A percentile compares a stretch with the other conserved stretches of the same genome.
These are phyloP conservation scores for Caenorhabditis inopinata DNA, from an alignment of 1,140 invertebrate genomes.

Conservation along the genomic window DNA sequence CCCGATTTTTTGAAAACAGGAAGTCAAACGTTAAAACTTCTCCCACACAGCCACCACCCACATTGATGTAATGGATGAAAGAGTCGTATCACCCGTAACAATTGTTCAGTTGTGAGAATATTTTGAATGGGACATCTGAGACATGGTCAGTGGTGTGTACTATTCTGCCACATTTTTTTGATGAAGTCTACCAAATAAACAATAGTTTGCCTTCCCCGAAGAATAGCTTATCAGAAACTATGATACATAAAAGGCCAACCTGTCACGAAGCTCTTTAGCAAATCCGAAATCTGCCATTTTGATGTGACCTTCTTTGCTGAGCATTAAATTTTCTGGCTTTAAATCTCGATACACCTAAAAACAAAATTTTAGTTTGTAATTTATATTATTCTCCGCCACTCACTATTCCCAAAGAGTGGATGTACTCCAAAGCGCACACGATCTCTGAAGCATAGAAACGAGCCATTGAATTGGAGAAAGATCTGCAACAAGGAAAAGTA, in stretches of 20 bases:
- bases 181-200: too few relatives aligned
- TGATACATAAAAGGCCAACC: too few relatives aligned
- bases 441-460: conserved; percentile 93
- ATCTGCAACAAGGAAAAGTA: conserved; percentile 72
- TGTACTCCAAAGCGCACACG: conserved; percentile 85
- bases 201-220: too few relatives aligned
- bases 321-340: conserved; percentile 88
- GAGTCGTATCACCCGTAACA: conserved; percentile 4
- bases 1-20: conserved; percentile 9
- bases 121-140: not conserved
- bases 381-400: too few relatives aligned
- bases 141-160: not conserved
- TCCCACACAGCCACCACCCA: conserved; percentile 9
- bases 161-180: too few relatives aligned
- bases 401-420: conserved; percentile 83
- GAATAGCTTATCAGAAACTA: too few relatives aligned
- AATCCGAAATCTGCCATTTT: conserved; percentile 98
- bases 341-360: conserved; percentile 71
- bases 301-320: conserved; percentile 87
- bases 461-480: conserved; percentile 82
- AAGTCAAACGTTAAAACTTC: conserved; percentile 16
- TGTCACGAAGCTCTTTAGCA: conserved; percentile 84
- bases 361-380: too few relatives aligned
- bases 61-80: not conserved
- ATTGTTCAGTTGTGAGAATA: not conserved